phyloP scores from a whole-genome alignment of 2,113 vertebrate genomes.

The Lycaon pictus region DNA sequence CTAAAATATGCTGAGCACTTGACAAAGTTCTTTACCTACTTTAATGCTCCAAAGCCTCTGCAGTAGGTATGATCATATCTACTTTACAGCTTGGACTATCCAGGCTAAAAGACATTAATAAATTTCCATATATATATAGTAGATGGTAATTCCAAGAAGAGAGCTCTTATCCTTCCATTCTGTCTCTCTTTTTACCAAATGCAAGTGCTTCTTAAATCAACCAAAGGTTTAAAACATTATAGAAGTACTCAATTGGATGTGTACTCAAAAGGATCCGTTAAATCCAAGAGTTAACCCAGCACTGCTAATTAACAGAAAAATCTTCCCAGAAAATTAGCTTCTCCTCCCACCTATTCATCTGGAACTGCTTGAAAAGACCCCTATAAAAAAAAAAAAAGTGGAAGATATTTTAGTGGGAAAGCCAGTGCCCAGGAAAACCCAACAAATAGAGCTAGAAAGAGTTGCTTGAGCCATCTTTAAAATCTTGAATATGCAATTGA shows the following conservation, averaged over 20 bases:
- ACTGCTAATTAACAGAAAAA: conserved; percentile 39
- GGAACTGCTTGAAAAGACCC: not conserved
- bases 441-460: not conserved
- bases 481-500: not conserved
- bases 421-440: not conserved
- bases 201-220: not conserved
- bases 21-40: not conserved
- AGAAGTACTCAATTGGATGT: not conserved
- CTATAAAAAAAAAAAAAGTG: not conserved
- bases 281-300: not conserved
- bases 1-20: not conserved
- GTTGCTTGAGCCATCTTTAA: not conserved
- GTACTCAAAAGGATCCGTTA: not conserved
- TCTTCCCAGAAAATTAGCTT: not conserved
- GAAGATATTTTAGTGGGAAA: not conserved
- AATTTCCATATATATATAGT: not conserved
- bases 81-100: not conserved
- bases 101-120: not conserved
- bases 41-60: not conserved
- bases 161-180: not conserved
- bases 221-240: conserved; percentile 7
- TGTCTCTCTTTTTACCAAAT: conserved; percentile 22
- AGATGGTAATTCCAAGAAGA: not conserved
- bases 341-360: not conserved
- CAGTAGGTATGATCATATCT: not conserved